These are phyloP conservation scores for Hafferia zeledoni DNA, from an alignment of 2,797 vertebrate species.

Conservation along the genomic window DNA sequence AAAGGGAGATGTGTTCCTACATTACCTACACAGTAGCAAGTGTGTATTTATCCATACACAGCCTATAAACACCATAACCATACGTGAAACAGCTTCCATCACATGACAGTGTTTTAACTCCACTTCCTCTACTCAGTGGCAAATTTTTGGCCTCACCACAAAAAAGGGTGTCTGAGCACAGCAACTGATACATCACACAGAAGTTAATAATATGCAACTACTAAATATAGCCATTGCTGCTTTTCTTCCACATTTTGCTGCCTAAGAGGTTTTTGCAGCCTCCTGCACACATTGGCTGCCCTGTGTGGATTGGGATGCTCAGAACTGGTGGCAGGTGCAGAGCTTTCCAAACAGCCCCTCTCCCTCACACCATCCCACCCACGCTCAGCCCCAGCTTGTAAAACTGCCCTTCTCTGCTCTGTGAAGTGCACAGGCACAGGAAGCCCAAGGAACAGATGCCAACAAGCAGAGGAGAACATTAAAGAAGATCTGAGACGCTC, in stretches of 20 bases:
- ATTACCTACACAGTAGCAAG: not conserved
- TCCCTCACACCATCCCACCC: not conserved
- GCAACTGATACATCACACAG: not conserved
- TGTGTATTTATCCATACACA: not conserved
- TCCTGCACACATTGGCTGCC: not conserved
- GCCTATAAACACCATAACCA: not conserved
- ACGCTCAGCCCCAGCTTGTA: not conserved
- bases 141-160: not conserved
- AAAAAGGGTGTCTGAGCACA: not conserved
- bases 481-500: not conserved
- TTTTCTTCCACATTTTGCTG: not conserved
- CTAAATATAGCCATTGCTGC: not conserved
- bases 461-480: not conserved
- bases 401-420: not conserved
- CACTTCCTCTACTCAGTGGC: slow-evolving; percentile 13
- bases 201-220: not conserved
- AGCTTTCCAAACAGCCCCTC: not conserved
- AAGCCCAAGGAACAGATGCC: slow-evolving; percentile 21
- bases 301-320: not conserved
- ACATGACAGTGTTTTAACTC: not conserved
- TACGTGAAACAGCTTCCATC: slow-evolving; percentile 9
- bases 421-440: not conserved
- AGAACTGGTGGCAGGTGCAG: not conserved
- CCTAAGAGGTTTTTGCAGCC: not conserved
- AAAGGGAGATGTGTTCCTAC: not conserved